Percentiles rank a stretch among this genome's conserved stretches.
Conservation (phyloP, 2,113 vertebrate species). For the Haemorhous mexicanus region DNA sequence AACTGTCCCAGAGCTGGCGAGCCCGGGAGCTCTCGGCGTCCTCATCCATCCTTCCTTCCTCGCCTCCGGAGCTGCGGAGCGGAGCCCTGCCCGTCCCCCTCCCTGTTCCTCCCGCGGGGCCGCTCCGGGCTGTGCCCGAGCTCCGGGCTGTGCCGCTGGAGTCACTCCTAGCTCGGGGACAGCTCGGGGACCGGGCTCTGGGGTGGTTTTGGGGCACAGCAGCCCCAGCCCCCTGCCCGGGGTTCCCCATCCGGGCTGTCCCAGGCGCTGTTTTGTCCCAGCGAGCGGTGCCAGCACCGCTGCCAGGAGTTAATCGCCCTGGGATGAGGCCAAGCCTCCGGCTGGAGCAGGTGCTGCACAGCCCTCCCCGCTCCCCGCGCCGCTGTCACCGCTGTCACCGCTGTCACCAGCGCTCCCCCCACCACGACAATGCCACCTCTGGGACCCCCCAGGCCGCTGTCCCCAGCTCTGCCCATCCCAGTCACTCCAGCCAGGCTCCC, state of each 20-base stretch:
- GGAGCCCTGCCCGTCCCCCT: rapidly evolving
- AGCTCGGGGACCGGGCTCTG: not conserved
- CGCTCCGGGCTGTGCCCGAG: not conserved
- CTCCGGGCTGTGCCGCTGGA: not conserved
- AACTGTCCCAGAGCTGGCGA: rapidly evolving
- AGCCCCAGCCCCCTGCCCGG: not conserved
- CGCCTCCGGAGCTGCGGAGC: rapidly evolving
- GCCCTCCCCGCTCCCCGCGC: rapidly evolving
- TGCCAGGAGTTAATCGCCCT: not conserved
- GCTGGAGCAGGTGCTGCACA: not conserved
- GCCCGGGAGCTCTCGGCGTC: not conserved
- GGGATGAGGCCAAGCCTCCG: not conserved
- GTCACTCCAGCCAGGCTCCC: not conserved
- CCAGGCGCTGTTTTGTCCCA: not conserved
- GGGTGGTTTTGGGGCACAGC: not conserved
- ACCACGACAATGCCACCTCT: not conserved
- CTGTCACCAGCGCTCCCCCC: not conserved
- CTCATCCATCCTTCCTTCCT: rapidly evolving
- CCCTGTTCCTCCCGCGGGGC: not conserved
- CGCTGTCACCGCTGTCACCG: not conserved
- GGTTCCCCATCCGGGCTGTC: not conserved
- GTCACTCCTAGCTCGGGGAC: not conserved
- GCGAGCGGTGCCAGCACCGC: not conserved
- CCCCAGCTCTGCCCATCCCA: not conserved
- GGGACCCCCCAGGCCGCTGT: not conserved